Evolutionary conservation across 2,797 vertebrate species (phyloP).

Genomic region (Enteromius thamalakanensis): DNA sequence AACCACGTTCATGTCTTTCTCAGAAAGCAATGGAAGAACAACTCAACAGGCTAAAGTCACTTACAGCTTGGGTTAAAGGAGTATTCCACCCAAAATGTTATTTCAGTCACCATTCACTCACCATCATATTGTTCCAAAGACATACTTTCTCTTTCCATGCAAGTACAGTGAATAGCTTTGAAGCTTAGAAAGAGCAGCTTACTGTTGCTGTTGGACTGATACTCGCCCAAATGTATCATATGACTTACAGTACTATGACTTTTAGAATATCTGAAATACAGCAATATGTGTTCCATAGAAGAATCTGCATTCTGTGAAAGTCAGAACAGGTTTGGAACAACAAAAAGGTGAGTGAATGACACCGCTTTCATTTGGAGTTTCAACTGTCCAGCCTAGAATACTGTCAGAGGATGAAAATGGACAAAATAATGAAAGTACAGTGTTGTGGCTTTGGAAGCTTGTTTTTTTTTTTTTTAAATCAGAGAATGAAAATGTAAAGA

Average conservation of each 20-base stretch:
- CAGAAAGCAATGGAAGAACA: slow-evolving; percentile 47
- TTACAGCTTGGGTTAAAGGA: neutral
- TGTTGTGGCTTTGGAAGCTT: neutral
- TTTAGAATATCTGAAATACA: neutral
- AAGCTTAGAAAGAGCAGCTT: neutral
- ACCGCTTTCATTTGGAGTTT: neutral
- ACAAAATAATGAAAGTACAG: neutral
- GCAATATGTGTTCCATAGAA: neutral
- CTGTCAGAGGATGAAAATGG: neutral
- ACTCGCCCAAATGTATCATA: neutral
- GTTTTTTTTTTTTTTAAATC: neutral
- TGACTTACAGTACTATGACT: neutral
- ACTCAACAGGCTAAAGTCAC: neutral
- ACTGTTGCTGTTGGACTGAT: neutral
- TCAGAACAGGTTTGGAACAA: neutral
- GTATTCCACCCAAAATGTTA: neutral
- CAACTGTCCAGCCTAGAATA: neutral
- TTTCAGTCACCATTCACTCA: neutral
- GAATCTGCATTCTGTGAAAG: neutral
- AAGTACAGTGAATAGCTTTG: neutral
- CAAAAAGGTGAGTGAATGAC: neutral
- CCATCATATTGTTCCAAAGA: neutral
- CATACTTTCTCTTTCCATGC: neutral
- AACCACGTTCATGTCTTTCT: slow-evolving; percentile 48
- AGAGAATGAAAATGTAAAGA: neutral